phyloP scores from a whole-genome alignment of 2,888 invertebrate genomes.

The Scaptodrosophila latifasciaeformis region DNA sequence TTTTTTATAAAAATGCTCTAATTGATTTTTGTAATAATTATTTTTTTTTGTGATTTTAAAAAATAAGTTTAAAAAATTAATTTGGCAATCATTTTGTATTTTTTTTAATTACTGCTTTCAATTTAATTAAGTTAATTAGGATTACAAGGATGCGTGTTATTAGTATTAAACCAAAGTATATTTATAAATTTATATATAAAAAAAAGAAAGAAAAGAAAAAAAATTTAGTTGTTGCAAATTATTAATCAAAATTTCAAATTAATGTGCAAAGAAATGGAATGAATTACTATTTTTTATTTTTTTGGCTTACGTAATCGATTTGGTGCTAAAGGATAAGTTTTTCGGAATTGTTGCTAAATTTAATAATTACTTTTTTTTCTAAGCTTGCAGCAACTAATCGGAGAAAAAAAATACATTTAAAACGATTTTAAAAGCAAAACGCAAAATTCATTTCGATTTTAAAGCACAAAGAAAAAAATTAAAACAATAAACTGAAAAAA shows the following conservation, averaged over 20 bases:
- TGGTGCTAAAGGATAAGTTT: constrained; percentile 50
- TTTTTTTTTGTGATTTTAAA: constrained; percentile 64
- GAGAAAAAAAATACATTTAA: constrained; percentile 4
- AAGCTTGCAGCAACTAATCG: constrained; percentile 56
- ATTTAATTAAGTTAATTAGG: background rate
- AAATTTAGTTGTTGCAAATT: constrained; percentile 49
- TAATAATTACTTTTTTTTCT: constrained; percentile 30
- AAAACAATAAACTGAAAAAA: constrained; percentile 34
- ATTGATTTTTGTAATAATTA: constrained; percentile 32
- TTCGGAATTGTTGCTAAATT: constrained; percentile 31
- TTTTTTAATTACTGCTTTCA: constrained; percentile 16
- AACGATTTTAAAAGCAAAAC: background rate
- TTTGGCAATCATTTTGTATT: constrained; percentile 17
- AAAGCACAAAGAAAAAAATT: constrained; percentile 20
- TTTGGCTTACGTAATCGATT: constrained; percentile 52
- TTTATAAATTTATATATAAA: constrained; percentile 33
- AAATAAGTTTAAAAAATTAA: constrained; percentile 42
- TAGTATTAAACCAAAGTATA: constrained; percentile 58
- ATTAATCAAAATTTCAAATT: constrained; percentile 14
- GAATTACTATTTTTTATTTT: constrained; percentile 23
- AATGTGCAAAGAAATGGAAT: constrained; percentile 35
- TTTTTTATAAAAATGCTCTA: too few species aligned
- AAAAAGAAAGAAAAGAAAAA: constrained; percentile 14
- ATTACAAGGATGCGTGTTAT: background rate
- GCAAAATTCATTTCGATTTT: too few species aligned